Conservation (phyloP, 2,888 invertebrate genomes). For the Thyatira batis region DNA sequence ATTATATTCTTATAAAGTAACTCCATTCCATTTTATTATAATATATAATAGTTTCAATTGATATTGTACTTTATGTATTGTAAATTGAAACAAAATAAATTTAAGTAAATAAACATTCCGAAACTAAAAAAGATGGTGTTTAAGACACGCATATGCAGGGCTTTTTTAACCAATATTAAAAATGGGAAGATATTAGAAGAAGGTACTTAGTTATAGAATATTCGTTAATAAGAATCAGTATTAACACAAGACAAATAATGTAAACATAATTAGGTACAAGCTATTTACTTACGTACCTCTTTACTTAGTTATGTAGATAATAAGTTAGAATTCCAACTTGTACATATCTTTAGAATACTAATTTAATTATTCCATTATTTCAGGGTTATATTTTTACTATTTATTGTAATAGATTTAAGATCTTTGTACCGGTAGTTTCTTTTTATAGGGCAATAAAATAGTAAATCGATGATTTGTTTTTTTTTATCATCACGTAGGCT, state of each 20-base stretch:
- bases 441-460: conserved; percentile 31
- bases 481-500: too few relatives aligned
- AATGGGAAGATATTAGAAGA: background rate
- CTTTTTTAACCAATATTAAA: too few relatives aligned
- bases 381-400: conserved; percentile 57
- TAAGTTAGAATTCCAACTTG: conserved; percentile 27
- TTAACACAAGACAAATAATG: conserved; percentile 29
- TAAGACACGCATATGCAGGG: too few relatives aligned
- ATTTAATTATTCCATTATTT: conserved; percentile 22
- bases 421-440: conserved; percentile 47
- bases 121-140: background rate
- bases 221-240: conserved; percentile 43
- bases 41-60: background rate
- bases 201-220: conserved; percentile 11
- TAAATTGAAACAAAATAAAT: background rate
- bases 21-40: background rate
- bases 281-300: background rate
- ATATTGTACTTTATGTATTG: background rate
- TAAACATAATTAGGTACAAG: background rate
- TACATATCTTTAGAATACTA: conserved; percentile 46
- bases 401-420: conserved; percentile 55
- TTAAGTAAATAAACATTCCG: background rate
- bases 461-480: conserved; percentile 1
- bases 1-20: background rate
- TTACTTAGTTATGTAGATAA: background rate